These are phyloP conservation scores for Rhyacophila evoluta DNA, from an alignment of 2,888 invertebrate species.

Conservation along the genomic window DNA sequence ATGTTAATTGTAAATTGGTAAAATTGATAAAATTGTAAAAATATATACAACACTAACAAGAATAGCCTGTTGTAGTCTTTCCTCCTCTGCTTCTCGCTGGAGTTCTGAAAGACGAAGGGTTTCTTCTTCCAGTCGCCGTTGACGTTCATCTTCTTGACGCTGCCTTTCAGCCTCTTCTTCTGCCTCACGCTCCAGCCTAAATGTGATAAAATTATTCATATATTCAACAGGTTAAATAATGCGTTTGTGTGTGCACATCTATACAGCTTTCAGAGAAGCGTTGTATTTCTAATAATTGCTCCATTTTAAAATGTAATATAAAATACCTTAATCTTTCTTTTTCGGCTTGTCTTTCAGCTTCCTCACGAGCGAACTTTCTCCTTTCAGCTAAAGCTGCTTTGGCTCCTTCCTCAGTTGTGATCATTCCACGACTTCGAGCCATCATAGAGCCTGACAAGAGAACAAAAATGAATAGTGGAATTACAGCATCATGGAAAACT, in stretches of 20 bases:
- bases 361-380: constrained; percentile 87
- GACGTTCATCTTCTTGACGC: constrained; percentile 86
- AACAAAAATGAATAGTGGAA: too few relatives aligned
- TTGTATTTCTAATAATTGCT: background rate
- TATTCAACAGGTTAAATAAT: too few relatives aligned
- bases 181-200: constrained; percentile 72
- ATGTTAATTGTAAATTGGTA: too few relatives aligned
- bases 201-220: too few relatives aligned
- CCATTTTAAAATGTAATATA: too few relatives aligned
- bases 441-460: constrained; percentile 77
- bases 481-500: too few relatives aligned
- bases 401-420: constrained; percentile 92
- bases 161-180: constrained; percentile 81
- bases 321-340: constrained; percentile 75
- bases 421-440: constrained; percentile 71
- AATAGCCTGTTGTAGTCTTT: constrained; percentile 86
- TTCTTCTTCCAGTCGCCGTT: constrained; percentile 84
- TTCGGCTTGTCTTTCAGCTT: constrained; percentile 92
- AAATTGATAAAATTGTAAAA: too few relatives aligned
- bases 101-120: constrained; percentile 81
- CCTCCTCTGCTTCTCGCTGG: constrained; percentile 86
- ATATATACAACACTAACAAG: constrained; percentile 66
- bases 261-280: constrained; percentile 17
- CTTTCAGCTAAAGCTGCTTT: constrained; percentile 94
- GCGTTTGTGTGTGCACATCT: too few relatives aligned